These are phyloP conservation scores for Andrena dorsata DNA, from an alignment of 2,888 invertebrate species.

Conservation along the genomic window DNA sequence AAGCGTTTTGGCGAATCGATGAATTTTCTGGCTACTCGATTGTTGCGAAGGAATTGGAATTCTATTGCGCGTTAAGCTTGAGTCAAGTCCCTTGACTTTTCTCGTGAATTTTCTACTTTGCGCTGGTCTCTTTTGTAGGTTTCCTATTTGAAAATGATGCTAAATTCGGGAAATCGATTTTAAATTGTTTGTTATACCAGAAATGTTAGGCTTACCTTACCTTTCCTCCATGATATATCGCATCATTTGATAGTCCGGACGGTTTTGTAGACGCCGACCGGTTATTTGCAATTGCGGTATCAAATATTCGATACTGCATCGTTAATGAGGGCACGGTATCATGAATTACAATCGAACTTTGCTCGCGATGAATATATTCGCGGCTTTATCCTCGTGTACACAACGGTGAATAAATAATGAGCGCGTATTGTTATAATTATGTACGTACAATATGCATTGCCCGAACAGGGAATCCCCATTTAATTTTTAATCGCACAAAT, in stretches of 20 bases:
- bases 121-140: too few relatives aligned
- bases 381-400: neutral
- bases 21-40: too few relatives aligned
- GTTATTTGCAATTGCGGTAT: constrained; percentile 9
- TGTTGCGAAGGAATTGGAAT: too few relatives aligned
- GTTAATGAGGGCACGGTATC: constrained; percentile 14
- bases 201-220: neutral
- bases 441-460: too few relatives aligned
- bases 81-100: too few relatives aligned
- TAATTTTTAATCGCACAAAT: too few relatives aligned
- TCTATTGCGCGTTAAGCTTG: too few relatives aligned
- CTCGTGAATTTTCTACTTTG: too few relatives aligned
- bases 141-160: too few relatives aligned
- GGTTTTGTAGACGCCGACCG: constrained; percentile 12
- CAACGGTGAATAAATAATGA: neutral
- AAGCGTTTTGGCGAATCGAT: too few relatives aligned
- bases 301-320: constrained; percentile 6
- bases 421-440: neutral
- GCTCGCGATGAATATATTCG: neutral
- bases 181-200: neutral
- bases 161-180: too few relatives aligned
- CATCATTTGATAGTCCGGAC: neutral
- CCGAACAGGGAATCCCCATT: too few relatives aligned
- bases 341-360: constrained; percentile 16
- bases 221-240: neutral